Base-by-base conservation (phyloP, 2,113 vertebrate genomes). In the Ceuthmochares aereus region DNA sequence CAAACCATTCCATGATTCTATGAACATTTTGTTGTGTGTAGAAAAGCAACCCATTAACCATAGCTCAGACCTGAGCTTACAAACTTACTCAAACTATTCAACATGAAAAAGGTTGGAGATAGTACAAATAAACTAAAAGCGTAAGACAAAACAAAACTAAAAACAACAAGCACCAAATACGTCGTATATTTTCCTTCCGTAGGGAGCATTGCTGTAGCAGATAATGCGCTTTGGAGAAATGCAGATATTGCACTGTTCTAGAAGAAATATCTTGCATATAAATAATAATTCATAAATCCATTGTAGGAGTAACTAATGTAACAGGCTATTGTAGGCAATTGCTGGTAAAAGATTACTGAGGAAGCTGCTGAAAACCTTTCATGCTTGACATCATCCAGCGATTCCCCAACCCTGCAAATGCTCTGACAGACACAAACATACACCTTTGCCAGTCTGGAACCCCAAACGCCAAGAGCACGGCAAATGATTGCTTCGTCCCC, bases 311-410 rank as follows among this genome's bases (percentile, higher is more conserved):
- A 86, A 63, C 82, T n/a, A 89, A 93, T 4, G 0, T 40, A 64
- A 78, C 1, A 8, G 95, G 90, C 81, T 87, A 76, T 54, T 60
- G 81, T 6, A 87, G 74, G 74, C 72, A 93, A 90, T 58, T 62
- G 62, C 89, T 93, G 67, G 54, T 4, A 70, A 95, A 86, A 93
- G 75, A 84, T 90, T 64, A 77, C 90, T 47, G 47, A 42, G 87
- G 84, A 95, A 95, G 94, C 76, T 76, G 87, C 51, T 93, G 91
- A 93, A 95, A 97, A 96, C 76, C 93, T 94, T 92, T 96, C 84
- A 69, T 16, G 80, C 32, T 83, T 96, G 96, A 96, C 90, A 68
- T 4, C 87, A 74, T 72, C 93, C 73, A 96, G 90, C n/a, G 77
- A 90, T 88, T 91, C 88, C 82, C 77, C 77, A 96, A 91, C 68